These are phyloP conservation scores for Hypomecis punctinalis DNA, from an alignment of 2,888 invertebrate genomes.

Conservation along the genomic window DNA sequence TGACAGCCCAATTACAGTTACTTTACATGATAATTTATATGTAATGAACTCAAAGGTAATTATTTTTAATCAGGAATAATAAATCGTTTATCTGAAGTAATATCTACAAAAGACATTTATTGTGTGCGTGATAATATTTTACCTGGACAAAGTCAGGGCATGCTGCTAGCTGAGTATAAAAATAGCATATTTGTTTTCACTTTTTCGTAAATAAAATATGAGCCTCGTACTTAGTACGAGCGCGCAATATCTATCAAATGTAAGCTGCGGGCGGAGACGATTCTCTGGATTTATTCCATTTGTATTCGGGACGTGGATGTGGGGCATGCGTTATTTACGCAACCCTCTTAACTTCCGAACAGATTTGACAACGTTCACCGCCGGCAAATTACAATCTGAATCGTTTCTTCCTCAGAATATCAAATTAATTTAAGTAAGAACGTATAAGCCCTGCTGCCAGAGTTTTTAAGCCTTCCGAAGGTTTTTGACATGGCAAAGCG, in stretches of 20 bases:
- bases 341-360: constrained; percentile 48
- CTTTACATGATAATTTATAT: too few relatives aligned
- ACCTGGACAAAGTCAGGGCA: too few relatives aligned
- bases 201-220: constrained; percentile 3
- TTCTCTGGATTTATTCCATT: constrained; percentile 64
- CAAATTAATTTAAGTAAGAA: constrained; percentile 4
- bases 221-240: constrained; percentile 7
- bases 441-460: too few relatives aligned
- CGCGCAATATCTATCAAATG: constrained; percentile 49
- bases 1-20: too few relatives aligned
- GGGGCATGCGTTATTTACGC: constrained; percentile 60
- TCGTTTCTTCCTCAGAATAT: constrained; percentile 20
- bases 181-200: background rate
- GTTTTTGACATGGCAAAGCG: too few relatives aligned
- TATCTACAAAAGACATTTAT: too few relatives aligned
- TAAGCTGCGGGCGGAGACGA: constrained; percentile 47
- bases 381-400: constrained; percentile 30
- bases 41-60: too few relatives aligned
- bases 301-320: constrained; percentile 60
- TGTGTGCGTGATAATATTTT: too few relatives aligned
- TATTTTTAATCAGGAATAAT: too few relatives aligned
- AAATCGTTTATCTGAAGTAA: too few relatives aligned
- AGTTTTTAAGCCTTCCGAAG: too few relatives aligned
- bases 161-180: background rate
- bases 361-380: constrained; percentile 48